Conservation (phyloP, 2,888 invertebrate species). For the Lasioglossum figueresi region DNA sequence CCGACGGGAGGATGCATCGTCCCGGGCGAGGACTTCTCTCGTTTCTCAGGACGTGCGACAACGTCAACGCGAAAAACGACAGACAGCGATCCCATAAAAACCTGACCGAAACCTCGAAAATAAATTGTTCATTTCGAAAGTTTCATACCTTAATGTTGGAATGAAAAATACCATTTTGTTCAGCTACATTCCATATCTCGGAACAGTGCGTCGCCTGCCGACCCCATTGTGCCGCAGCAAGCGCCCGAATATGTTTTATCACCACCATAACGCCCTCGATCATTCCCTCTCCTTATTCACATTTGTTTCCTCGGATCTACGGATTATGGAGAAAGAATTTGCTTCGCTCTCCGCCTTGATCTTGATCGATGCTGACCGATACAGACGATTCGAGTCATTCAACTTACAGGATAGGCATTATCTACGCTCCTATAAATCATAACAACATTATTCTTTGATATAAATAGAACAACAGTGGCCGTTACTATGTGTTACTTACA, state of each 20-base stretch:
- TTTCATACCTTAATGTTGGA: neutral
- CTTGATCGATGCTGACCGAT: neutral
- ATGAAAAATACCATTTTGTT: neutral
- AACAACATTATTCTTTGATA: neutral
- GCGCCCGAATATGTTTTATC: slow-evolving; percentile 21
- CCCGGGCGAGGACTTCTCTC: neutral
- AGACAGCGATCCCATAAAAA: neutral
- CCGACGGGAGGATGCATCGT: slow-evolving; percentile 75
- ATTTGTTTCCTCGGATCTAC: neutral
- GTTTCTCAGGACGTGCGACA: slow-evolving; percentile 30
- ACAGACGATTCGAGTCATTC: neutral
- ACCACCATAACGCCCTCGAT: neutral
- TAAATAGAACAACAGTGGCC: neutral
- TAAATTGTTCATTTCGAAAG: neutral
- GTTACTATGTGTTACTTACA: neutral
- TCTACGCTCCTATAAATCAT: neutral
- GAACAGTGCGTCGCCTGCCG: neutral
- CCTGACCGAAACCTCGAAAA: neutral
- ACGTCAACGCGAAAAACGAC: slow-evolving; percentile 4
- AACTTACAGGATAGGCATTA: neutral
- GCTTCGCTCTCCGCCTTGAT: neutral
- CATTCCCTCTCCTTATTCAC: neutral
- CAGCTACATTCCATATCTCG: neutral
- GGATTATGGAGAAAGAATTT: neutral
- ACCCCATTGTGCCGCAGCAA: slow-evolving; percentile 23